Percentiles rank a stretch among this genome's conserved stretches.
These are phyloP conservation scores for Latrodectus geometricus DNA, from an alignment of 1,140 invertebrate species.

Conservation along the genomic window DNA sequence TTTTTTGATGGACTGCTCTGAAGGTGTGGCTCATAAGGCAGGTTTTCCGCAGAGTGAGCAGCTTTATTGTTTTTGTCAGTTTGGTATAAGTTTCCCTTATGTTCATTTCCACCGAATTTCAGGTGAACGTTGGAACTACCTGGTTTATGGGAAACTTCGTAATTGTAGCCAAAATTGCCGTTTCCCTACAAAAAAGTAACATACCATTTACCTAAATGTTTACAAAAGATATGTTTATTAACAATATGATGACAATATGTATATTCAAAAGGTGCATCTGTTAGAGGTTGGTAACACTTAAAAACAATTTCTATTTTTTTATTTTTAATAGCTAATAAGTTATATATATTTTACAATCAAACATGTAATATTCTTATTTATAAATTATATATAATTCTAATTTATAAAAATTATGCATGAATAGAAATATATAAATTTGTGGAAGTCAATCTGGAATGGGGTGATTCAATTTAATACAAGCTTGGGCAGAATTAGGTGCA, in stretches of 20 bases:
- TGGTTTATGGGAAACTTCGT: conserved; percentile 11
- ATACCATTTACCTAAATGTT: not conserved
- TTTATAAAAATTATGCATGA: too few relatives aligned
- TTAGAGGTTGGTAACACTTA: not conserved
- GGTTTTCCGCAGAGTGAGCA: not conserved
- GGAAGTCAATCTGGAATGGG: too few relatives aligned
- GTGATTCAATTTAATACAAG: too few relatives aligned
- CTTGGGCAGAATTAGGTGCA: too few relatives aligned
- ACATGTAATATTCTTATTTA: too few relatives aligned
- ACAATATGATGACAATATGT: too few relatives aligned
- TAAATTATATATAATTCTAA: too few relatives aligned
- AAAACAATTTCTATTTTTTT: not conserved
- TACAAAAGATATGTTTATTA: not conserved
- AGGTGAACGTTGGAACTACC: conserved; percentile 25
- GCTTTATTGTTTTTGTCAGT: not conserved
- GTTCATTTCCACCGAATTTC: not conserved
- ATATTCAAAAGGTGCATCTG: not conserved
- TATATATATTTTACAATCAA: not conserved
- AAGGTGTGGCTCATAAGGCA: not conserved
- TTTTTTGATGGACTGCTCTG: not conserved
- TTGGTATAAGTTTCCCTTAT: not conserved
- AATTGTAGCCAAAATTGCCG: conserved; percentile 15
- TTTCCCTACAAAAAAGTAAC: conserved; percentile 5
- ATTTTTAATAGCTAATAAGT: not conserved
- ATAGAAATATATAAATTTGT: too few relatives aligned